These are phyloP conservation scores for Diprion similis DNA, from an alignment of 1,140 invertebrate genomes.

Conservation along the genomic window DNA sequence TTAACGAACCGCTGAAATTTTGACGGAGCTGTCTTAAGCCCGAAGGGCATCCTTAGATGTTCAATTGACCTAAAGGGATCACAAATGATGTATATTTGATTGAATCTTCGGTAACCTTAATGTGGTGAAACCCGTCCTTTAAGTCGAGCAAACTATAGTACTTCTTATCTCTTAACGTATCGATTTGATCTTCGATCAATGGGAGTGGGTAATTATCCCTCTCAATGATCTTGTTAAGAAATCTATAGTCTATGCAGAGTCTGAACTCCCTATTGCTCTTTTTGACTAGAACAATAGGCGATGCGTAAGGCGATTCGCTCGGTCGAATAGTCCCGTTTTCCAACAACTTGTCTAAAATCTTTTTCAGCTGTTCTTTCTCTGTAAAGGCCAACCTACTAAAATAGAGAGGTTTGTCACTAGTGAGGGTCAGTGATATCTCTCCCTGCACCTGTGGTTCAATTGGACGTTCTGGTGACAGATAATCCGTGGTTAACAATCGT, in stretches of 20 bases:
- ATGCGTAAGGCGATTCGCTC: slow-evolving; percentile 41
- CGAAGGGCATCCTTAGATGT: slow-evolving; percentile 46
- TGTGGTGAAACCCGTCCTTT: slow-evolving; percentile 37
- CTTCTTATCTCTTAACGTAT: slow-evolving; percentile 28
- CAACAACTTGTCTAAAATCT: slow-evolving; percentile 36
- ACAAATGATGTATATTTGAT: slow-evolving; percentile 46
- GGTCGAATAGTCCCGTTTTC: slow-evolving; percentile 33
- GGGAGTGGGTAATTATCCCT: slow-evolving; percentile 57
- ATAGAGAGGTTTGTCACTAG: slow-evolving; percentile 28
- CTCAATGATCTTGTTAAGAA: slow-evolving; percentile 32
- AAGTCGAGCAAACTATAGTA: slow-evolving; percentile 37
- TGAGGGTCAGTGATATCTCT: slow-evolving; percentile 25
- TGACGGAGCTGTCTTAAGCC: slow-evolving; percentile 47
- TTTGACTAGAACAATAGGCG: slow-evolving; percentile 40
- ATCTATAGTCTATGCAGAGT: slow-evolving; percentile 39
- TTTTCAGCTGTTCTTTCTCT: slow-evolving; percentile 32
- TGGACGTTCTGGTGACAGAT: slow-evolving; percentile 14
- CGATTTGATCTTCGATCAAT: slow-evolving; percentile 55
- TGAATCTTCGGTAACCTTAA: slow-evolving; percentile 31
- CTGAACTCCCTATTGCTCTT: slow-evolving; percentile 37
- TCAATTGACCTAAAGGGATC: slow-evolving; percentile 41
- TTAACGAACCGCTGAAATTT: slow-evolving; percentile 53
- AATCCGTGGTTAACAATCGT: slow-evolving; percentile 10
- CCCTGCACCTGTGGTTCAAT: slow-evolving; percentile 2
- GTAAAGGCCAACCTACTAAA: slow-evolving; percentile 30